Evolutionary conservation across 2,113 vertebrate species (phyloP).

Genomic region (Pristiophorus japonicus): DNA sequence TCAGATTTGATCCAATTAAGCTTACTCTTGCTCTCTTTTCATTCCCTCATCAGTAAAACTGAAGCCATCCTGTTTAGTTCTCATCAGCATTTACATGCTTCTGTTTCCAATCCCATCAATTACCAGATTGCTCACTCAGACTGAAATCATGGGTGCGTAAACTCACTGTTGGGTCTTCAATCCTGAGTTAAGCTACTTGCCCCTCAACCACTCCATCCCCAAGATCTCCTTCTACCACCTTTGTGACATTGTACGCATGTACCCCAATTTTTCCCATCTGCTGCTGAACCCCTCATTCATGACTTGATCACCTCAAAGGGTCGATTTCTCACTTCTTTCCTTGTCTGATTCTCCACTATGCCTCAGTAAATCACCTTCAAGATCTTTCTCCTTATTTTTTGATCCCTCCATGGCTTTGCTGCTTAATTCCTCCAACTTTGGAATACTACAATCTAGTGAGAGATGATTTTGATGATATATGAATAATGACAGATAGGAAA

Average conservation of each 20-base stretch:
- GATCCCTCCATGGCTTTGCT: not conserved
- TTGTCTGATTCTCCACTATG: not conserved
- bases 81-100: not conserved
- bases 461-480: too few relatives aligned
- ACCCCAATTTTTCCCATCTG: not conserved
- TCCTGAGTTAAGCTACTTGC: not conserved
- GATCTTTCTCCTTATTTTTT: not conserved
- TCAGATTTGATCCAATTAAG: not conserved
- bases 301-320: not conserved
- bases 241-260: not conserved
- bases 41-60: not conserved
- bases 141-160: not conserved
- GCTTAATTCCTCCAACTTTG: not conserved
- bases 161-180: not conserved
- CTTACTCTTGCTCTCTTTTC: not conserved
- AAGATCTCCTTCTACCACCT: not conserved
- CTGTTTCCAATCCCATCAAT: not conserved
- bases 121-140: not conserved
- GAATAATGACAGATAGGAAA: too few relatives aligned
- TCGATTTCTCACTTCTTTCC: not conserved
- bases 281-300: not conserved
- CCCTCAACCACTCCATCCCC: not conserved
- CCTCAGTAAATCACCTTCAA: not conserved
- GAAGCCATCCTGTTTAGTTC: not conserved
- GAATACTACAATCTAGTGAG: too few relatives aligned